phyloP scores from a whole-genome alignment of 2,113 vertebrate genomes.

The Hystrix cristata region DNA sequence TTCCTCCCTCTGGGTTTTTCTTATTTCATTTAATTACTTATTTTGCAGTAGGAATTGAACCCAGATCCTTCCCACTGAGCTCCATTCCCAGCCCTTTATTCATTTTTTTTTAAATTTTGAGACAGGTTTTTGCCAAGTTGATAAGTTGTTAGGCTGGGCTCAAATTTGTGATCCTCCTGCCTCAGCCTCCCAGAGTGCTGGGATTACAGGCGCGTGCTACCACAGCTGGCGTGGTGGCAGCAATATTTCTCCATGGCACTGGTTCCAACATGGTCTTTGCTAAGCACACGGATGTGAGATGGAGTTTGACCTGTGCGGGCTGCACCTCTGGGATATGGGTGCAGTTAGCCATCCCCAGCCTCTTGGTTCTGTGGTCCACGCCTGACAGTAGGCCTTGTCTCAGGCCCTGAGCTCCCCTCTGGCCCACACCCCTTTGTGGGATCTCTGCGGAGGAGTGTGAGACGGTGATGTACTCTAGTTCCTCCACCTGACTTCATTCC shows the following conservation, averaged over 20 bases:
- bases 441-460: slow-evolving; percentile 67
- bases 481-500: background rate
- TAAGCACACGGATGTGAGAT: background rate
- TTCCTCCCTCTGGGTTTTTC: background rate
- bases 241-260: too few species aligned
- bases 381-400: fast-evolving
- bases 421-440: slow-evolving; percentile 40
- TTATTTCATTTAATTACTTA: too few species aligned
- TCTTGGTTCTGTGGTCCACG: background rate
- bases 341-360: fast-evolving
- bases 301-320: fast-evolving
- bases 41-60: background rate
- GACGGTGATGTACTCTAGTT: slow-evolving; percentile 52
- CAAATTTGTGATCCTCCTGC: background rate
- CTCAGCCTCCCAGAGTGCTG: background rate
- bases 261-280: background rate
- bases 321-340: fast-evolving
- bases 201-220: too few species aligned
- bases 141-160: background rate
- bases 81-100: background rate
- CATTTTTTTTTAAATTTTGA: background rate
- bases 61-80: background rate
- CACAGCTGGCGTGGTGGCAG: background rate
- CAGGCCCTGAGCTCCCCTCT: background rate
- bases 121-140: background rate